Evolutionary conservation across 2,888 invertebrate genomes (phyloP).

Genomic region (Spodoptera exigua): DNA sequence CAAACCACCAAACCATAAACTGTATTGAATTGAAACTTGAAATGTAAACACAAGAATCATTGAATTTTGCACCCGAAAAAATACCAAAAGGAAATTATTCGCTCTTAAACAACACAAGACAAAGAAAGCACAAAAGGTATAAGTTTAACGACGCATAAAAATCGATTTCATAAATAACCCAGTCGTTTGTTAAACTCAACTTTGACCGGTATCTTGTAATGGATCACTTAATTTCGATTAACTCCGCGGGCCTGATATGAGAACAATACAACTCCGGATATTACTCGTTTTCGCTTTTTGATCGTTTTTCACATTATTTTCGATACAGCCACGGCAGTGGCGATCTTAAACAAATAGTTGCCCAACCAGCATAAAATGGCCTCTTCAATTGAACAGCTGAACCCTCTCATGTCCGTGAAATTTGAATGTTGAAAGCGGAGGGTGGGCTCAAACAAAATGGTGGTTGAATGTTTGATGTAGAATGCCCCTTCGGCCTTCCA

Average conservation of each 20-base stretch:
- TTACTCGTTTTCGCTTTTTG: slow-evolving; percentile 85
- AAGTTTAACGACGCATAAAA: slow-evolving; percentile 75
- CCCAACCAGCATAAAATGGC: slow-evolving; percentile 63
- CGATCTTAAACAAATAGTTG: slow-evolving; percentile 77
- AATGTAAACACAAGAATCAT: slow-evolving; percentile 25
- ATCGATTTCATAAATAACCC: slow-evolving; percentile 81
- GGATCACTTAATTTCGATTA: slow-evolving; percentile 89
- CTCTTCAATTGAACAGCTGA: slow-evolving; percentile 44
- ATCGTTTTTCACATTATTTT: slow-evolving; percentile 82
- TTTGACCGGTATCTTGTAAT: slow-evolving; percentile 83
- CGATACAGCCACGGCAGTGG: slow-evolving; percentile 66
- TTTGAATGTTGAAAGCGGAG: slow-evolving; percentile 43
- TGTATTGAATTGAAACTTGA: slow-evolving; percentile 6
- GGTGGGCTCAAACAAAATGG: slow-evolving; percentile 55
- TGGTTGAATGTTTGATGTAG: slow-evolving; percentile 63
- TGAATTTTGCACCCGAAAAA: slow-evolving; percentile 36
- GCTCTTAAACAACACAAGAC: slow-evolving; percentile 46
- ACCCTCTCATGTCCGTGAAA: slow-evolving; percentile 40
- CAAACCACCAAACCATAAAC: neutral
- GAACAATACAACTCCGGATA: slow-evolving; percentile 86
- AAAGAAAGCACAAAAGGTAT: slow-evolving; percentile 51
- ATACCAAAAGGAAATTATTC: slow-evolving; percentile 47
- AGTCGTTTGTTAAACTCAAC: slow-evolving; percentile 77
- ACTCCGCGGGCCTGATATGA: slow-evolving; percentile 72
- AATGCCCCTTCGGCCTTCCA: slow-evolving; percentile 72